A percentile compares a stretch with the other conserved stretches of the same genome.
phyloP scores from a whole-genome alignment of 2,113 vertebrate genomes.

The Procavia capensis region DNA sequence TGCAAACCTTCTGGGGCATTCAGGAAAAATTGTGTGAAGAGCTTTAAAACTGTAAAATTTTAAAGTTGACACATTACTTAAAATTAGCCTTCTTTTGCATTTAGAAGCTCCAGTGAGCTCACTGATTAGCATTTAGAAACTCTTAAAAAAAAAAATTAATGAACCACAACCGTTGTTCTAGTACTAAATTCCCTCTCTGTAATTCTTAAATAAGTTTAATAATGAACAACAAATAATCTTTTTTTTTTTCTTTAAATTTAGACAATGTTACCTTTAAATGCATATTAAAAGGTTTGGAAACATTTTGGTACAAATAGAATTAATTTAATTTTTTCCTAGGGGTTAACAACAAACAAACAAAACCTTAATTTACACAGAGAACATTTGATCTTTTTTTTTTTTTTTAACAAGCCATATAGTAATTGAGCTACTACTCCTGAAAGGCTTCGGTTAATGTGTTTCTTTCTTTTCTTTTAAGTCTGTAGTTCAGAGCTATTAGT shows the following conservation, averaged over 20 bases:
- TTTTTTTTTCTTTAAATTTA: slow-evolving; percentile 26
- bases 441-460: not conserved
- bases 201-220: slow-evolving; percentile 60
- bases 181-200: slow-evolving; percentile 63
- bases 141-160: slow-evolving; percentile 70
- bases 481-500: slow-evolving; percentile 43
- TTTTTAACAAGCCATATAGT: slow-evolving; percentile 1
- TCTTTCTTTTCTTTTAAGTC: not conserved
- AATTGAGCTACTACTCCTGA: not conserved
- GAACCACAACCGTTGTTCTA: slow-evolving; percentile 64
- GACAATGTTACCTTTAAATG: slow-evolving; percentile 35
- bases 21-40: slow-evolving; percentile 31
- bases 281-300: slow-evolving; percentile 60
- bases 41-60: slow-evolving; percentile 46
- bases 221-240: slow-evolving; percentile 43
- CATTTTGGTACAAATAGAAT: slow-evolving; percentile 9
- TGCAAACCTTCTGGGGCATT: slow-evolving; percentile 19
- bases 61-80: slow-evolving; percentile 42
- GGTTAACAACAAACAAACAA: not conserved
- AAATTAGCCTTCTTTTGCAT: slow-evolving; percentile 49
- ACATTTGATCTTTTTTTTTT: not conserved
- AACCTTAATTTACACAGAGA: not conserved
- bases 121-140: slow-evolving; percentile 69
- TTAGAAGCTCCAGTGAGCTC: slow-evolving; percentile 55
- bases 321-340: slow-evolving; percentile 17